Base-by-base conservation (phyloP, 37 sponge, comb jelly and placozoan genomes). In the Ianthella basta region DNA sequence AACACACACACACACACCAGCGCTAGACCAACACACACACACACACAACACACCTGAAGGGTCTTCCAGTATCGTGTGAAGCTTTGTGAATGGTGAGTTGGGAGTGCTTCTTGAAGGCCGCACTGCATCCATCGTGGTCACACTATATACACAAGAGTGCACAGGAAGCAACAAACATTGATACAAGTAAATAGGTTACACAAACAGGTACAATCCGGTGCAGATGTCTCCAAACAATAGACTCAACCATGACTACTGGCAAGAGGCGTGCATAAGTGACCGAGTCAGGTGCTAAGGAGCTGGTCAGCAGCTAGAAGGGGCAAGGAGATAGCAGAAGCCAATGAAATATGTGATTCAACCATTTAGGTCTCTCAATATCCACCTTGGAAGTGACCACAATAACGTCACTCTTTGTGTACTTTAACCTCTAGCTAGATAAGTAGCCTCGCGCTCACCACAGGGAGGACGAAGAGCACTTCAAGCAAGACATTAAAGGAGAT, bases 41-140 rank as follows among this genome's bases (percentile, higher is more conserved):
- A 27, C 63, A 61, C 10, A 23, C 27, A 61, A 53, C 79, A 59
- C 55, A 89, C 84, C 59, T 77, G 66, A 82, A 86, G 50, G 79
- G 85, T 60, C 73, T 20, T 64, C 86, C 33, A 59, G 59, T 44
- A 15, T 85, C 84, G 32, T 75, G 39, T 24, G 37, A 59, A 19
- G 64, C 74, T 20, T 59, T 67, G 61, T 92, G 92, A n/a, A 33
- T 4, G 10, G 83, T 15, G 23, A 92, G 86, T 69, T 88, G 80
- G 0, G 84, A 82, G 38, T 86, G 89, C 55, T 92, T 92, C 70
- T 65, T 88, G 80, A 86, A 92, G 0, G 80, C 72, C 35, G 80
- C 69, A 25, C 54, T 63, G 83, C 92, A 92, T 13, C 85, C 91
- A 27, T 34, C 30, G 18, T 73, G 56, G 56, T 82, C 81, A 80